Evolutionary conservation across 2,888 invertebrate species (phyloP), one percentile per base, ranked within the genome.

Genomic region (Agrotis puta): DNA sequence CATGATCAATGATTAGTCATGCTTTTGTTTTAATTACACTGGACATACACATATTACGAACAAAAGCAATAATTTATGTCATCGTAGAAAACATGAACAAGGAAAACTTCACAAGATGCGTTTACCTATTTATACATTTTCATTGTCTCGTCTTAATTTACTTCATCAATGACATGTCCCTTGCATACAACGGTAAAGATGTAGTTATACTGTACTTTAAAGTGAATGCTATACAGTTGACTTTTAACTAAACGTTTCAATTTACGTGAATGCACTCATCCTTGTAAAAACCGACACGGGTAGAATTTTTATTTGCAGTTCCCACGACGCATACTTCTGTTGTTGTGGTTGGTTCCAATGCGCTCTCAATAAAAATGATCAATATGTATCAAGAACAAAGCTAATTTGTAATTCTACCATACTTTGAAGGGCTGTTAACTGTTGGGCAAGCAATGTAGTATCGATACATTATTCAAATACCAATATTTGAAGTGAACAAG

Each of bases 1-100:
- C 43, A 66, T 39, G 51, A 68, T 77, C 67, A 70, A 64, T 68
- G 43, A 64, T 63, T 81, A 74, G 58, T 79, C 82, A 77, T 68
- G 74, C 66, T 78, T 78, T 82, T 80, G 80, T 86, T 70, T 74
- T 54, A 80, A 84, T 74, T 68, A 50, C 53, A 67, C 59, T 59
- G 54, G 50, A 70, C 65, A 59, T 61, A 67, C 70, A 53, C 22
- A 43, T 66, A 74, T 64, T 54, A 73, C 61, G 69, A 69, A 82
- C 80, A 79, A 82, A 83, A 77, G 75, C 48, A 48, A 75, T 70
- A 75, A 70, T 76, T 64, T 71, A 70, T 77, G 47, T 73, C 58
- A 61, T 69, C 64, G 62, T 65, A 51, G 74, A 62, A 39, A 75
- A 68, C 65, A 63, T 72, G 74, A 77, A 82, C 66, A 70, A 85